These are phyloP conservation scores for Cyphotilapia sp. DNA, from an alignment of 2,113 vertebrate genomes.

Conservation along the genomic window DNA sequence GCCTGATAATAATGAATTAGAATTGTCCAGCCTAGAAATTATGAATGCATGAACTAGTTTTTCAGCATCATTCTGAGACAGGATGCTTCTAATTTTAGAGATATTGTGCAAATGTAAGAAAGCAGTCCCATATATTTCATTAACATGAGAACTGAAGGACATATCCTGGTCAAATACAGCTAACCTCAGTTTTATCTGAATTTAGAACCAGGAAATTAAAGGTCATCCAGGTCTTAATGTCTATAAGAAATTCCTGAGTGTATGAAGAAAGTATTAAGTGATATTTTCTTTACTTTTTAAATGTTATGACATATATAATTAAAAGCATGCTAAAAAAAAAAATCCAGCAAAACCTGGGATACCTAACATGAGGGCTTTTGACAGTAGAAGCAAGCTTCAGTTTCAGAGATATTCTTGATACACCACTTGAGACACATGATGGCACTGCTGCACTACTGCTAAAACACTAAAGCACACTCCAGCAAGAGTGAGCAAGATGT, in stretches of 20 bases:
- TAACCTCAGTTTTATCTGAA: not conserved
- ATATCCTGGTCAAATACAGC: not conserved
- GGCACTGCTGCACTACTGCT: slow-evolving; percentile 22
- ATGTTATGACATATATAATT: not conserved
- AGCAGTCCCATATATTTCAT: not conserved
- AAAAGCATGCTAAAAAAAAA: not conserved
- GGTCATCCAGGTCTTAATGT: not conserved
- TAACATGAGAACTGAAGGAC: not conserved
- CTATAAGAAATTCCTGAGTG: not conserved
- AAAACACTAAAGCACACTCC: not conserved
- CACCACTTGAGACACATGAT: not conserved
- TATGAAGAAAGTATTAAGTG: not conserved
- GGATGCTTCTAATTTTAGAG: not conserved
- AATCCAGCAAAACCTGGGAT: not conserved
- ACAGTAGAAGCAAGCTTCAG: not conserved
- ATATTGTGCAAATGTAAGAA: not conserved
- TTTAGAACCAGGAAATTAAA: not conserved
- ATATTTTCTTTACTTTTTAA: not conserved
- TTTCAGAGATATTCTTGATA: not conserved
- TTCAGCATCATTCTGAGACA: not conserved
- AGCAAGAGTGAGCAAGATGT: slow-evolving; percentile 12
- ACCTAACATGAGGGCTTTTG: not conserved
- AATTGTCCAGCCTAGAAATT: not conserved
- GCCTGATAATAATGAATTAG: not conserved
- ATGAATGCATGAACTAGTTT: not conserved